Evolutionary conservation across 1,140 invertebrate genomes (phyloP).

Genomic region (Lepidotrigona ventralis): DNA sequence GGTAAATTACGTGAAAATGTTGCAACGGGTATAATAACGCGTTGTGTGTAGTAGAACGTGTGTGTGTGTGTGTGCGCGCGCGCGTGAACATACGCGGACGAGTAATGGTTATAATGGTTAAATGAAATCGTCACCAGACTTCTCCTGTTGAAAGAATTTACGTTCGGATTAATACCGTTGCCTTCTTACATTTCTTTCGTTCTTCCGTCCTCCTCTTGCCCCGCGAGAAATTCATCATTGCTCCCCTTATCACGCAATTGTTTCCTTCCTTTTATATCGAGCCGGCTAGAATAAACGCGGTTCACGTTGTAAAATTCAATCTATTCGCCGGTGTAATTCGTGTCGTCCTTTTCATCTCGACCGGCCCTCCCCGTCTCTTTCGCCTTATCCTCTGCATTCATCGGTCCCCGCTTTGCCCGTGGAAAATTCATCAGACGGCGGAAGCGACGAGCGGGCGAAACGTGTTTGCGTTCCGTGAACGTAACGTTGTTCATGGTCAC

Average conservation of each 20-base stretch:
- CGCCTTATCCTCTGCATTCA: neutral
- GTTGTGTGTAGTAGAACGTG: conserved; percentile 12
- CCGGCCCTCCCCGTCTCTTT: neutral
- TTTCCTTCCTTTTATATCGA: neutral
- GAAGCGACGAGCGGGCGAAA: neutral
- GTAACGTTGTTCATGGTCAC: conserved; percentile 43
- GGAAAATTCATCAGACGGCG: neutral
- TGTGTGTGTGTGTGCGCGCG: neutral
- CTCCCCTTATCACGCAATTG: neutral
- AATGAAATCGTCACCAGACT: conserved; percentile 38
- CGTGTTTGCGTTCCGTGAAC: neutral
- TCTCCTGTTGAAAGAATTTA: neutral
- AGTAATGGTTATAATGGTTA: conserved; percentile 40
- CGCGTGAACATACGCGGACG: conserved; percentile 26
- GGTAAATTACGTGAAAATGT: conserved; percentile 44
- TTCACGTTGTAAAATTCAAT: neutral
- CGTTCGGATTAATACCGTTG: conserved; percentile 21
- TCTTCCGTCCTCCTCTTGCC: neutral
- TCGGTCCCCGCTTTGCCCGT: neutral
- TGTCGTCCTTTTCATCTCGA: neutral
- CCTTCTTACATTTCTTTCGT: conserved; percentile 14
- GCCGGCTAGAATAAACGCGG: neutral
- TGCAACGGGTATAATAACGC: conserved; percentile 37
- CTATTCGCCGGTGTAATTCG: neutral
- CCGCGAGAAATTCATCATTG: neutral